Evolutionary conservation across 2,888 invertebrate genomes (phyloP).

Genomic region (Nebria salina): DNA sequence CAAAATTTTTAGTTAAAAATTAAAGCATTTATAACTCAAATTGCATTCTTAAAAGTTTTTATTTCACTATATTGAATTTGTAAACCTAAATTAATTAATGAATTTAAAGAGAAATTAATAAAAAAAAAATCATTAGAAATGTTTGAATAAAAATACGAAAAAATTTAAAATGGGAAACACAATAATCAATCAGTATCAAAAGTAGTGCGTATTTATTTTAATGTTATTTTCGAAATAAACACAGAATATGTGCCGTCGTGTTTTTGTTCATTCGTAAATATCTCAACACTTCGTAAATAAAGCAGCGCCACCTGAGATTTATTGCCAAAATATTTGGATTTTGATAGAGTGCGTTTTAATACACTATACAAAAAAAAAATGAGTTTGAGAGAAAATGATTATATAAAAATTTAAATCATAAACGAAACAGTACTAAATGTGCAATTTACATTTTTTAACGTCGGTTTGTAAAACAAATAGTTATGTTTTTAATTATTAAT

Average conservation of each 20-base stretch:
- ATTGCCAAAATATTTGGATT: constrained; percentile 47
- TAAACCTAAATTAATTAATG: no score
- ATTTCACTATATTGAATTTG: no score
- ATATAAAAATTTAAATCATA: constrained; percentile 19
- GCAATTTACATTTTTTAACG: constrained; percentile 37
- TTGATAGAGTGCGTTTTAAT: constrained; percentile 46
- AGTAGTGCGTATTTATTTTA: constrained; percentile 31
- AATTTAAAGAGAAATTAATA: no score
- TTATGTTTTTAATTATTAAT: constrained; percentile 23
- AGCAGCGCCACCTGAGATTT: constrained; percentile 43
- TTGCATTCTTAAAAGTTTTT: no score
- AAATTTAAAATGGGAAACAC: not conserved
- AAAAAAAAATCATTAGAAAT: no score
- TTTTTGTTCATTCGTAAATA: constrained; percentile 41
- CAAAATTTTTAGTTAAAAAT: no score
- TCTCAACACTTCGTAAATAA: constrained; percentile 45
- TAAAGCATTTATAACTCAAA: no score
- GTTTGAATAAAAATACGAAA: no score
- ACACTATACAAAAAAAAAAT: constrained; percentile 38
- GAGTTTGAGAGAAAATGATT: constrained; percentile 16
- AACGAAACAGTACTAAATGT: constrained; percentile 39
- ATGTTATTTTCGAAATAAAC: constrained; percentile 34
- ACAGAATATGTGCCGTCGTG: not conserved
- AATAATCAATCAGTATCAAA: not conserved
- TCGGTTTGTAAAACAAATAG: constrained; percentile 44